Evolutionary conservation across 2,797 vertebrate genomes (phyloP).

Genomic region (Acropternis orthonyx): DNA sequence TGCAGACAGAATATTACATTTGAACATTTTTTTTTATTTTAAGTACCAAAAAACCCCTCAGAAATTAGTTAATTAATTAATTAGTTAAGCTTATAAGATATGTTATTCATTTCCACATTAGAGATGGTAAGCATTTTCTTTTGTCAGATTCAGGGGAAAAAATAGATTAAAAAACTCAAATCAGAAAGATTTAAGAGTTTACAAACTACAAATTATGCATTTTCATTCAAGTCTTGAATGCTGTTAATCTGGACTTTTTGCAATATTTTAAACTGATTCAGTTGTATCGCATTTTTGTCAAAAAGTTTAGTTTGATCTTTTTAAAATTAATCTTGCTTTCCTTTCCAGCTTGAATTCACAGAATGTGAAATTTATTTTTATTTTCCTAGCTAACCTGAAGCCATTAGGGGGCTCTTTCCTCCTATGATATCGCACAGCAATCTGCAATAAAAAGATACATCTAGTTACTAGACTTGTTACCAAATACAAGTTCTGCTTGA

Average conservation of each 20-base stretch:
- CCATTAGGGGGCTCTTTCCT: constrained; percentile 78
- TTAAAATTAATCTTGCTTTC: background rate
- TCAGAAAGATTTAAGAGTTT: background rate
- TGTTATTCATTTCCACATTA: background rate
- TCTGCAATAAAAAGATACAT: background rate
- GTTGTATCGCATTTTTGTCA: background rate
- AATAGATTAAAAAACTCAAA: background rate
- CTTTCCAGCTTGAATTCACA: background rate
- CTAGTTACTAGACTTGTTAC: background rate
- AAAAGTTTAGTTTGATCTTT: background rate
- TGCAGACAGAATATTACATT: background rate
- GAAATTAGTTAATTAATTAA: background rate
- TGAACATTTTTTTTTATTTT: background rate
- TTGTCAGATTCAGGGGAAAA: background rate
- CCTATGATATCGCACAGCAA: constrained; percentile 52
- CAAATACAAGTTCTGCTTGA: background rate
- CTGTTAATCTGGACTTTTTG: background rate
- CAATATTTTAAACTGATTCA: background rate
- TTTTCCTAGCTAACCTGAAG: constrained; percentile 22
- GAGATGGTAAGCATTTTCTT: background rate
- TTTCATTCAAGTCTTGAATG: background rate
- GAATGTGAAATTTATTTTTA: background rate
- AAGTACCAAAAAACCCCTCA: background rate
- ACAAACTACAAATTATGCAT: background rate
- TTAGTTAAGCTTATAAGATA: background rate